Percentiles rank a stretch among this genome's conserved stretches.
phyloP scores from a whole-genome alignment of 1,140 invertebrate genomes.

The Carcinoscorpius rotundicauda region DNA sequence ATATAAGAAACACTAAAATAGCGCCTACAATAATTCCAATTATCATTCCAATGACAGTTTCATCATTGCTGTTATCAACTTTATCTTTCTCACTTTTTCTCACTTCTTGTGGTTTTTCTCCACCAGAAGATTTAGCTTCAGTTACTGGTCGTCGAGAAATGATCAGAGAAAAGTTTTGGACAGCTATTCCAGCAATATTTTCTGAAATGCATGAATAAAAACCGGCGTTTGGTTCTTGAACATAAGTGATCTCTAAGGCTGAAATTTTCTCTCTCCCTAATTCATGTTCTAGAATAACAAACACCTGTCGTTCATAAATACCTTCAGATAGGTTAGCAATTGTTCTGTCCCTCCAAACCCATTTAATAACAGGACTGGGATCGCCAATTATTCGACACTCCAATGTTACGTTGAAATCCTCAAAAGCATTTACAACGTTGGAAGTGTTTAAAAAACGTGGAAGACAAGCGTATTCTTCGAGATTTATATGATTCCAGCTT shows the following conservation, averaged over 20 bases:
- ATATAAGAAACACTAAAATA: slow-evolving; percentile 56
- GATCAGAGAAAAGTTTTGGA: slow-evolving; percentile 55
- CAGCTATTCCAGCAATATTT: slow-evolving; percentile 58
- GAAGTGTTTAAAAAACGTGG: slow-evolving; percentile 59
- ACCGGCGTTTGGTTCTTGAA: slow-evolving; percentile 73
- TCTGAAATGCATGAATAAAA: slow-evolving; percentile 71
- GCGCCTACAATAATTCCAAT: slow-evolving; percentile 50
- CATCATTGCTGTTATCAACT: slow-evolving; percentile 48
- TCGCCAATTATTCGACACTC: slow-evolving; percentile 65
- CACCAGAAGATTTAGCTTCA: slow-evolving; percentile 40
- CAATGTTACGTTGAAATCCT: slow-evolving; percentile 72
- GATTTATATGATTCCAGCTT: slow-evolving; percentile 43
- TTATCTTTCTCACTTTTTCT: slow-evolving; percentile 12
- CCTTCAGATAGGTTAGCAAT: slow-evolving; percentile 60
- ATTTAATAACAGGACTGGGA: slow-evolving; percentile 63
- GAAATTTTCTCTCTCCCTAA: slow-evolving; percentile 58
- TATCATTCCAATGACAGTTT: slow-evolving; percentile 65
- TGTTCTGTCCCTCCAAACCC: slow-evolving; percentile 71
- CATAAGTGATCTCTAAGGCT: slow-evolving; percentile 65
- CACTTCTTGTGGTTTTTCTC: slow-evolving; percentile 21
- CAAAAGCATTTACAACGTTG: slow-evolving; percentile 59
- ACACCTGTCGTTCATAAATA: slow-evolving; percentile 56
- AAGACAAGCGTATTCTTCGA: slow-evolving; percentile 76
- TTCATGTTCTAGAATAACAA: slow-evolving; percentile 57
- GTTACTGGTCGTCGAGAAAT: slow-evolving; percentile 60